These are phyloP conservation scores for Elegia similella DNA, from an alignment of 2,888 invertebrate species.

Conservation along the genomic window DNA sequence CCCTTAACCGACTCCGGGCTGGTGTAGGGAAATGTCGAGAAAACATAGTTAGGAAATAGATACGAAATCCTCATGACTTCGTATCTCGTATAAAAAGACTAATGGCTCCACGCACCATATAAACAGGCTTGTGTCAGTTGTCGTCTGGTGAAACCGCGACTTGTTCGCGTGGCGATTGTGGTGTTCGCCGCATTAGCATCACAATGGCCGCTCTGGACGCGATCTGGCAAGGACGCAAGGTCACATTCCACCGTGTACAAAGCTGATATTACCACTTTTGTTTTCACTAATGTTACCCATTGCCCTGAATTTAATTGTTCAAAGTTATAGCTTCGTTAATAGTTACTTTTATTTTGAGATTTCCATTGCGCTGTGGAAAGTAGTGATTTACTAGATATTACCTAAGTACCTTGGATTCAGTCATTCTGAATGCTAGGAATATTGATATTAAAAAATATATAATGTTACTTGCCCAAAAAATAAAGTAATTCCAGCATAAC, in stretches of 20 bases:
- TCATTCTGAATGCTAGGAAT: too few relatives aligned
- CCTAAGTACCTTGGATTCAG: too few relatives aligned
- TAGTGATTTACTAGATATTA: neutral
- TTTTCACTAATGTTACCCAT: conserved; percentile 10
- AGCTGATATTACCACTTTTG: conserved; percentile 13
- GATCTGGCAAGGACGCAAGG: conserved; percentile 28
- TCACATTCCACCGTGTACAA: conserved; percentile 21
- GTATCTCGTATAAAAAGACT: neutral
- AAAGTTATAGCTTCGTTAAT: neutral
- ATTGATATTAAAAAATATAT: too few relatives aligned
- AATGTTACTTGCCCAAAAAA: too few relatives aligned
- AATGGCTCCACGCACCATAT: neutral
- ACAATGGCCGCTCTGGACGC: conserved; percentile 24
- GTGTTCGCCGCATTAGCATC: conserved; percentile 26
- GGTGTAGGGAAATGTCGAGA: too few relatives aligned
- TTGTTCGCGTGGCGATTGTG: neutral
- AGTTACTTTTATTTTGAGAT: neutral
- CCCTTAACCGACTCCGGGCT: too few relatives aligned
- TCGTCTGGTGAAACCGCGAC: conserved; percentile 9
- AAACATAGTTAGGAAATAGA: too few relatives aligned
- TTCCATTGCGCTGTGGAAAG: neutral
- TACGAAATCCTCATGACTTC: neutral
- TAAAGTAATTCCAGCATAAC: too few relatives aligned
- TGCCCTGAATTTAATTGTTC: conserved; percentile 1
- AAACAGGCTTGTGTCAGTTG: neutral